Evolutionary conservation across 2,797 vertebrate species (phyloP).

Genomic region (Nannoperca australis): DNA sequence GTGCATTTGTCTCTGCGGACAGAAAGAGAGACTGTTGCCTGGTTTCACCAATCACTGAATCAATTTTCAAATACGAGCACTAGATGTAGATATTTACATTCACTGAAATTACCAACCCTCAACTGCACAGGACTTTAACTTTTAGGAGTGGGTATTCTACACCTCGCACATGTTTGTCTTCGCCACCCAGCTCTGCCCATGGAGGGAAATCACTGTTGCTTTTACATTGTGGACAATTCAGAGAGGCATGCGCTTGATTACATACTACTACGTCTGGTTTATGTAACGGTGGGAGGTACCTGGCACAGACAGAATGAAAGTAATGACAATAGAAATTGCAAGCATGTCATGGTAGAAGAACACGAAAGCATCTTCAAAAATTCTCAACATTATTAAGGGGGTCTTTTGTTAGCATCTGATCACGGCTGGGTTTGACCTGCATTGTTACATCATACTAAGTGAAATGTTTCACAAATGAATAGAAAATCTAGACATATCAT

Average conservation of each 20-base stretch:
- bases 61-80: neutral
- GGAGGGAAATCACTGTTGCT: constrained; percentile 44
- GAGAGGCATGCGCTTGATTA: constrained; percentile 49
- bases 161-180: constrained; percentile 38
- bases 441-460: neutral
- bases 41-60: neutral
- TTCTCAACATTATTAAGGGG: too few species aligned
- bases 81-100: constrained; percentile 1
- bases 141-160: neutral
- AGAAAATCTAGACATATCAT: neutral
- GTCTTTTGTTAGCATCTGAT: constrained; percentile 4
- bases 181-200: constrained; percentile 34
- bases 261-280: constrained; percentile 45
- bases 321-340: neutral
- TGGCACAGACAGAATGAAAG: constrained; percentile 15
- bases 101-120: neutral
- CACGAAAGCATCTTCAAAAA: neutral
- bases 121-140: neutral
- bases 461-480: neutral
- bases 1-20: neutral
- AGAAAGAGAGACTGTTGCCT: neutral
- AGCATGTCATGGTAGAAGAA: neutral
- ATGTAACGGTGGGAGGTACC: constrained; percentile 13
- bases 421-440: constrained; percentile 20
- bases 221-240: constrained; percentile 33